phyloP scores from a whole-genome alignment of 2,113 vertebrate genomes.

The Copsychus sechellarum region DNA sequence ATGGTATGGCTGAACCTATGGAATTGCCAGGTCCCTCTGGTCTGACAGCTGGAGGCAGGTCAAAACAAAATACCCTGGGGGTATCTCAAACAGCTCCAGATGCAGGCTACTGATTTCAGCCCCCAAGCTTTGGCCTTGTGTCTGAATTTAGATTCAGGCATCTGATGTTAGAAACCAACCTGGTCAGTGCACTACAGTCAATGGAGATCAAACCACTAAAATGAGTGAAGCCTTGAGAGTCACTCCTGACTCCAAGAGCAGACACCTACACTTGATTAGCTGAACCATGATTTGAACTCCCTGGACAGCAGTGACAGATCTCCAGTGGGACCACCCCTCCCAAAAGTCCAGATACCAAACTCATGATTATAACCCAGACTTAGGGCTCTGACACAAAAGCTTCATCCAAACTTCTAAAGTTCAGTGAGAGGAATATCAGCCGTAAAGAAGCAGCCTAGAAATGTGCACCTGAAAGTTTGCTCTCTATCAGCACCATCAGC shows the following conservation, averaged over 20 bases:
- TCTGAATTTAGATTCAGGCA: neutral
- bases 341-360: neutral
- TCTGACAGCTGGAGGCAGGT: neutral
- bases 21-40: neutral
- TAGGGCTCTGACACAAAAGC: neutral
- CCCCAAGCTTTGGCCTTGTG: neutral
- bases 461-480: neutral
- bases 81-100: neutral
- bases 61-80: neutral
- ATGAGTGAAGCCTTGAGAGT: neutral
- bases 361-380: neutral
- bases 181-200: too few species aligned
- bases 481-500: neutral
- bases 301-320: neutral
- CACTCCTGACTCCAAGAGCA: neutral
- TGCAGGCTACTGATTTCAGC: neutral
- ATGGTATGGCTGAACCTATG: neutral
- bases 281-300: neutral
- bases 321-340: rapidly evolving
- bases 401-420: neutral
- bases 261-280: neutral
- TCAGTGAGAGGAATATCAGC: neutral
- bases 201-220: neutral
- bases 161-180: neutral
- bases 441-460: neutral